phyloP scores from a whole-genome alignment of 2,888 invertebrate species.

The Folsomia candida region DNA sequence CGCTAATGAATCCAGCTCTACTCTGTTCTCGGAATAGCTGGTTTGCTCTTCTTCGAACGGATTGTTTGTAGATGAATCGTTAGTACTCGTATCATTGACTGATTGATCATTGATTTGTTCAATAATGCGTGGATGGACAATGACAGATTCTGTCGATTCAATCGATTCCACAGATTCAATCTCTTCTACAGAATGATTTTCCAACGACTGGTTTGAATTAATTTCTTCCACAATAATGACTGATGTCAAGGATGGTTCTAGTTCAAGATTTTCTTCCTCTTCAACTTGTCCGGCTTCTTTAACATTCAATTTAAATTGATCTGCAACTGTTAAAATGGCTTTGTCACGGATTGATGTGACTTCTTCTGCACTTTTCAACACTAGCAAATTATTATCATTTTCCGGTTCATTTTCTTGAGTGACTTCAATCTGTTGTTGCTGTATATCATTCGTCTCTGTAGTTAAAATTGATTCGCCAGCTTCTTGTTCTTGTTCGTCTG shows the following conservation, averaged over 20 bases:
- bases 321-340: background rate
- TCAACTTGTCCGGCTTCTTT: background rate
- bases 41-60: background rate
- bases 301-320: constrained; percentile 7
- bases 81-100: background rate
- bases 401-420: constrained; percentile 4
- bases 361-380: background rate
- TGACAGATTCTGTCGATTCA: background rate
- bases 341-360: background rate
- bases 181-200: background rate
- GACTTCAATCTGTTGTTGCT: no score
- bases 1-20: background rate
- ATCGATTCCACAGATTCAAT: background rate
- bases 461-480: background rate
- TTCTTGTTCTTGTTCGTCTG: background rate
- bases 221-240: background rate
- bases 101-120: no score
- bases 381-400: background rate
- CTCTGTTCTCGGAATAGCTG: background rate
- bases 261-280: background rate
- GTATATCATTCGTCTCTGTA: no score
- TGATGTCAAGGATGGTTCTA: background rate
- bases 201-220: background rate
- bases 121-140: background rate
- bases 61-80: background rate